A percentile compares a stretch with the other conserved stretches of the same genome.
Evolutionary conservation across 2,888 invertebrate species (phyloP).

Genomic region (Ophioninae sp.): DNA sequence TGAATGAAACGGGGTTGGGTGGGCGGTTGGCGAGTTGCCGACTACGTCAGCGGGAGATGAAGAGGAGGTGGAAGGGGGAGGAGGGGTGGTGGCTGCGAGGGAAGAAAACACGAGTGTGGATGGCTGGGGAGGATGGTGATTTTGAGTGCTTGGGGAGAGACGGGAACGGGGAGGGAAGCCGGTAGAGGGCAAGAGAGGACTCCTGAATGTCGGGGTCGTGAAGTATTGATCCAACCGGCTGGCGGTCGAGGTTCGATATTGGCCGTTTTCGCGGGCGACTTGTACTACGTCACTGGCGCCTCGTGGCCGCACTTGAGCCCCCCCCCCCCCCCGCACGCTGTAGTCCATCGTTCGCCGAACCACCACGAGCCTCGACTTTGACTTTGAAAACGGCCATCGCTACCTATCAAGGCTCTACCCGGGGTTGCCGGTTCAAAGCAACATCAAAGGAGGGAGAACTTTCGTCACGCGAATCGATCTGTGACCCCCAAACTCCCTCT

Average conservation of each 20-base stretch:
- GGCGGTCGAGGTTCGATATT: conserved; percentile 76
- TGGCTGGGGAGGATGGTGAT: conserved; percentile 69
- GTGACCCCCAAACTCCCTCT: conserved; percentile 44
- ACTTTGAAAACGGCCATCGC: conserved; percentile 64
- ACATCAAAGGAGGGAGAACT: conserved; percentile 24
- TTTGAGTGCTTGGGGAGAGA: conserved; percentile 39
- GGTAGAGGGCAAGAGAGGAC: conserved; percentile 67
- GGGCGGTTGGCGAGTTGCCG: conserved; percentile 59
- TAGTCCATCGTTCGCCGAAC: conserved; percentile 32
- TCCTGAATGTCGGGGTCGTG: conserved; percentile 80
- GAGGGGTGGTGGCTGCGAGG: conserved; percentile 58
- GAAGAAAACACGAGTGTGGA: conserved; percentile 69
- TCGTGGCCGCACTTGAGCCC: conserved; percentile 60
- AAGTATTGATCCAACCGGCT: conserved; percentile 79
- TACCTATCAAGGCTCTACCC: conserved; percentile 41
- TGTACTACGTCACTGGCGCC: conserved; percentile 73
- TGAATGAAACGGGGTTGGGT: conserved; percentile 76
- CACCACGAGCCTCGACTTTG: conserved; percentile 62
- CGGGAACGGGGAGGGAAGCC: conserved; percentile 11
- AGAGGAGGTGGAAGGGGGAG: conserved; percentile 72
- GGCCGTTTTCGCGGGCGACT: conserved; percentile 74
- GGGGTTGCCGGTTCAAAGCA: conserved; percentile 60
- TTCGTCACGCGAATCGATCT: conserved; percentile 49
- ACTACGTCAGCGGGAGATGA: conserved; percentile 63
- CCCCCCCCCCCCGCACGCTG: conserved; percentile 41